A percentile compares a stretch with the other conserved stretches of the same genome.
Conservation (phyloP, 2,888 invertebrate species). For the Thecophora atra region DNA sequence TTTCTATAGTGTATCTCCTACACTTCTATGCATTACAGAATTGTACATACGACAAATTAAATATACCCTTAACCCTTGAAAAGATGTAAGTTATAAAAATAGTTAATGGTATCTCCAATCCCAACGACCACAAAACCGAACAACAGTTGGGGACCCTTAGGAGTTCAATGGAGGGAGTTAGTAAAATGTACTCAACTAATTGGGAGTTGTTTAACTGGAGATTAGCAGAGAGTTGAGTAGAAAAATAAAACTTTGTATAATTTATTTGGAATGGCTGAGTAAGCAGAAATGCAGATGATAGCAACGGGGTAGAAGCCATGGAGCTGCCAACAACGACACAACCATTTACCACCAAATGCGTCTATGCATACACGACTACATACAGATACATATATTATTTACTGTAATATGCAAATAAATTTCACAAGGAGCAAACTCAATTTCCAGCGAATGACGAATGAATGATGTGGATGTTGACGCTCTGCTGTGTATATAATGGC, state of each 20-base stretch:
- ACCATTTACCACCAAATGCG: constrained; percentile 23
- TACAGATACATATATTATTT: constrained; percentile 41
- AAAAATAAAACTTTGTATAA: constrained; percentile 53
- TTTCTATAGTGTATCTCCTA: too few species aligned
- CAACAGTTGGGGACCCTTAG: not conserved
- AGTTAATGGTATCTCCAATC: not conserved
- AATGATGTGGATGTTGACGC: constrained; percentile 12
- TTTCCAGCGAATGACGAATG: constrained; percentile 43
- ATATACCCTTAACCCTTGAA: too few species aligned
- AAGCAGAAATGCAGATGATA: constrained; percentile 29
- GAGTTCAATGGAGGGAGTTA: too few species aligned
- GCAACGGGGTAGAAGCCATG: not conserved
- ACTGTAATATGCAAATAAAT: constrained; percentile 53
- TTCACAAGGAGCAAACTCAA: constrained; percentile 49
- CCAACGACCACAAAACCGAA: not conserved
- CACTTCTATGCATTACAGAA: too few species aligned
- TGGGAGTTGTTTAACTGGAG: constrained; percentile 63
- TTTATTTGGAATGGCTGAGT: constrained; percentile 54
- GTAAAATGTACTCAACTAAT: constrained; percentile 62
- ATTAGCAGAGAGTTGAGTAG: constrained; percentile 47
- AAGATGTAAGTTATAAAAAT: too few species aligned
- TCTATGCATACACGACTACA: constrained; percentile 38
- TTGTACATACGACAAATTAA: too few species aligned
- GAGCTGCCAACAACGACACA: not conserved
- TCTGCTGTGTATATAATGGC: not conserved